phyloP scores from a whole-genome alignment of 2,888 invertebrate genomes.

The Carterocephalus palaemon region DNA sequence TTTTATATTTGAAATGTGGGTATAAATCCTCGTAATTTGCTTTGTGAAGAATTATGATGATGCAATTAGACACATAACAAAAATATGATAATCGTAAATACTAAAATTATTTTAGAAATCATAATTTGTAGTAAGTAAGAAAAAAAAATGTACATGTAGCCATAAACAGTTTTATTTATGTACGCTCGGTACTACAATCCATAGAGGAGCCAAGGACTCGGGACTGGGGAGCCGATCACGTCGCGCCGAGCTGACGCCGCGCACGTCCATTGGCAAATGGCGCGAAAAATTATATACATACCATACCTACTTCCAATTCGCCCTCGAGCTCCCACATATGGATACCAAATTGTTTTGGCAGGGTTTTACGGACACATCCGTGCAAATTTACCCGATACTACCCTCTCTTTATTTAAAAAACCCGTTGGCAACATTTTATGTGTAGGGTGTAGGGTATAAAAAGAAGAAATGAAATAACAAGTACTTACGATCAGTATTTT shows the following conservation, averaged over 20 bases:
- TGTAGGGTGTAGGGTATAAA: slow-evolving; percentile 4
- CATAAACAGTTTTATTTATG: too few species aligned
- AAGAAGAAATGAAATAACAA: too few species aligned
- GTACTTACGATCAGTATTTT: too few species aligned
- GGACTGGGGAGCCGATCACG: slow-evolving; percentile 39
- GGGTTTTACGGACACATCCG: slow-evolving; percentile 6
- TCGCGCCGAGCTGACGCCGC: slow-evolving; percentile 45
- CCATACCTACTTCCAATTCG: slow-evolving; percentile 43
- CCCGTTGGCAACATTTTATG: slow-evolving; percentile 7
- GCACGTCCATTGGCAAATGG: slow-evolving; percentile 58
- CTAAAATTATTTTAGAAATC: too few species aligned
- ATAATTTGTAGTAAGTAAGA: too few species aligned
- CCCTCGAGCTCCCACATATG: slow-evolving; percentile 31
- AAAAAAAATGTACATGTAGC: too few species aligned
- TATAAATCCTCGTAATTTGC: too few species aligned
- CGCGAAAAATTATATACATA: slow-evolving; percentile 66
- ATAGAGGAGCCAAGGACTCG: neutral
- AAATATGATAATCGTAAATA: too few species aligned
- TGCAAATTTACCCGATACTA: slow-evolving; percentile 8
- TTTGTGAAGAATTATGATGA: too few species aligned
- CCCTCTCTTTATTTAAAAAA: slow-evolving; percentile 7
- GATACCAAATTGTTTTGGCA: slow-evolving; percentile 18
- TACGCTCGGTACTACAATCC: neutral
- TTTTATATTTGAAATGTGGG: too few species aligned
- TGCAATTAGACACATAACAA: too few species aligned